Evolutionary conservation across 1,140 invertebrate genomes (phyloP).

Genomic region (Drosophila navojoa): DNA sequence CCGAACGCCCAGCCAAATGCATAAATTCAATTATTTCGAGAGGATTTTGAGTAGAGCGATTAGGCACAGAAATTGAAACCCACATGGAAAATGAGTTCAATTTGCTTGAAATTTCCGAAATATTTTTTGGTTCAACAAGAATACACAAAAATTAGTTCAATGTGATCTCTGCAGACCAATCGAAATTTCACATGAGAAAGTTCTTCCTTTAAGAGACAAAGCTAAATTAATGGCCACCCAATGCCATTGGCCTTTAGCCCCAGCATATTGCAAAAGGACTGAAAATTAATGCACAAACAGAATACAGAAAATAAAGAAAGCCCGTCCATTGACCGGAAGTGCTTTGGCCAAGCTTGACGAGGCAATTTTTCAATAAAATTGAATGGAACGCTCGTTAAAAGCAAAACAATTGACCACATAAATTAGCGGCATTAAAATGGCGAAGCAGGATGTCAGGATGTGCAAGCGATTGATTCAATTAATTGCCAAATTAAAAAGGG

Average conservation of each 20-base stretch:
- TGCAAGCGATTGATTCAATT: conserved; percentile 76
- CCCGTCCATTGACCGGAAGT: conserved; percentile 25
- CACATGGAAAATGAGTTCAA: neutral
- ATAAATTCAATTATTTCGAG: conserved; percentile 50
- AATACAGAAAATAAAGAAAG: neutral
- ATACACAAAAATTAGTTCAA: too few relatives aligned
- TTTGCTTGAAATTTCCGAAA: neutral
- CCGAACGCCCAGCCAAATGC: conserved; percentile 37
- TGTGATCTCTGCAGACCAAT: neutral
- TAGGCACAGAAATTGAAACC: neutral
- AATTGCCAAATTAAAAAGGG: conserved; percentile 76
- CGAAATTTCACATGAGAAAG: neutral
- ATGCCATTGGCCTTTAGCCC: neutral
- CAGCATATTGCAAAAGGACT: conserved; percentile 9
- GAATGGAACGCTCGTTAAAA: conserved; percentile 68
- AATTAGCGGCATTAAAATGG: conserved; percentile 73
- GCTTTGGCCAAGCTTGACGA: conserved; percentile 37
- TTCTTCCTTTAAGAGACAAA: neutral
- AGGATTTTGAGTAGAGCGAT: conserved; percentile 36
- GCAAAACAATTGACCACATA: conserved; percentile 79
- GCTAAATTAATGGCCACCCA: neutral
- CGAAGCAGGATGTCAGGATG: conserved; percentile 50
- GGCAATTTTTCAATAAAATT: conserved; percentile 61
- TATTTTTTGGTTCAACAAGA: neutral
- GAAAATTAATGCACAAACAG: conserved; percentile 12